These are phyloP conservation scores for Aleiodes testaceus DNA, from an alignment of 2,888 invertebrate genomes.

Conservation along the genomic window DNA sequence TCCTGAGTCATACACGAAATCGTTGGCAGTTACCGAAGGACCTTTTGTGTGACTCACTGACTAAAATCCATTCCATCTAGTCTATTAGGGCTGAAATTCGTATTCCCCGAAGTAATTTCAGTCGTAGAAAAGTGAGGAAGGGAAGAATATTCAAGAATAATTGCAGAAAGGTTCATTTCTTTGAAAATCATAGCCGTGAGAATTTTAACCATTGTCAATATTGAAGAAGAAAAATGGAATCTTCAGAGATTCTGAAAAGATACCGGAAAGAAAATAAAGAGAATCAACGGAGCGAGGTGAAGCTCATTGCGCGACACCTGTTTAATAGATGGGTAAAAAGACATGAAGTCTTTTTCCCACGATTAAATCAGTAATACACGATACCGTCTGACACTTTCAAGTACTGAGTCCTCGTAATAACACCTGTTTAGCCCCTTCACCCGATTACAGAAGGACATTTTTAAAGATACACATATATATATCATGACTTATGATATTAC, in stretches of 20 bases:
- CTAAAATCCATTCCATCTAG: constrained; percentile 30
- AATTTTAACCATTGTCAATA: no score
- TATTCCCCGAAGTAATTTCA: background rate
- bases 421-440: constrained; percentile 45
- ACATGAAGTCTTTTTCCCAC: constrained; percentile 61
- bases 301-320: constrained; percentile 63
- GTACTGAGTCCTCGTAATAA: constrained; percentile 46
- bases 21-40: constrained; percentile 52
- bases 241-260: constrained; percentile 10
- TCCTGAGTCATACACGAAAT: constrained; percentile 43
- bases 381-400: constrained; percentile 19
- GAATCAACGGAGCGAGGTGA: constrained; percentile 61
- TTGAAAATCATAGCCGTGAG: constrained; percentile 11
- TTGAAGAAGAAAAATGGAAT: background rate
- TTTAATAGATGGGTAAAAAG: constrained; percentile 45
- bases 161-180: background rate
- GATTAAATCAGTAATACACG: constrained; percentile 65
- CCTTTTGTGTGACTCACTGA: constrained; percentile 57
- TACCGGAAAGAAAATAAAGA: constrained; percentile 35
- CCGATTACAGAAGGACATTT: constrained; percentile 1
- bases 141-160: background rate
- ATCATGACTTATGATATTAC: constrained; percentile 1
- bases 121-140: background rate
- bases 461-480: background rate
- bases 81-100: constrained; percentile 43